Evolutionary conservation across 2,113 vertebrate genomes (phyloP), one percentile per base, ranked within the genome.

Genomic region (cattle (Bos taurus)): DNA sequence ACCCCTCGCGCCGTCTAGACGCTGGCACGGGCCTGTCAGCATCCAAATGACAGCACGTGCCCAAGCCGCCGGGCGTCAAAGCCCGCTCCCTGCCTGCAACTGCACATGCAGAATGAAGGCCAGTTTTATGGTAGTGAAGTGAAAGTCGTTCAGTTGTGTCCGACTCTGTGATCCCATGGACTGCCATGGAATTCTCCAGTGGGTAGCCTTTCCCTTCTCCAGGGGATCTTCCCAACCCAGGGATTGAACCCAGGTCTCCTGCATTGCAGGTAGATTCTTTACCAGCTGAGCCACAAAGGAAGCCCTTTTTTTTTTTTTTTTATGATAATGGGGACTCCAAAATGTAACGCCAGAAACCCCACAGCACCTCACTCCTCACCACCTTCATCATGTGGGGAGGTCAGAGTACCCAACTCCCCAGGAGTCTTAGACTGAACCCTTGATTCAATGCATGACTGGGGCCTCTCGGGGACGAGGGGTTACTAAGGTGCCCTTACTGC

Each of bases 31-130:
- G 88, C 52, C 50, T 1, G 30, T 94, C 84, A 62, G 59, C 92
- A 78, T 21, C 64, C 90, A 6, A 28, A 36, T 57, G 94, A 57
- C 48, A 33, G 60, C 28, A 10, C 0, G 5, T 50, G 81, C 86
- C 62, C 48, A 7, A 40, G 85, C 88, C 28, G 1, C 64, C 25
- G 7, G 56, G 82, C 23, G 30, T 56, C 82, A 60, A 80, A 30
- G 30, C 59, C 40, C 0, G 74, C 94, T 90, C 82, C 87, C 26
- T 36, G 60, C 12, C 62, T 5, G 30, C 33, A 19, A 14, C 14
- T 26, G 30, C 25, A 5, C 19, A 3, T 0, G 0, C 30, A 6
- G 52, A 7, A 9, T 59, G 16, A 60, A 52, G 23, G 59, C n/a
- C 16, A 21, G 7, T 17, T 64, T 87, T 17, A 87, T 9, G 25